phyloP scores from a whole-genome alignment of 2,797 vertebrate genomes.

The Emys orbicularis region DNA sequence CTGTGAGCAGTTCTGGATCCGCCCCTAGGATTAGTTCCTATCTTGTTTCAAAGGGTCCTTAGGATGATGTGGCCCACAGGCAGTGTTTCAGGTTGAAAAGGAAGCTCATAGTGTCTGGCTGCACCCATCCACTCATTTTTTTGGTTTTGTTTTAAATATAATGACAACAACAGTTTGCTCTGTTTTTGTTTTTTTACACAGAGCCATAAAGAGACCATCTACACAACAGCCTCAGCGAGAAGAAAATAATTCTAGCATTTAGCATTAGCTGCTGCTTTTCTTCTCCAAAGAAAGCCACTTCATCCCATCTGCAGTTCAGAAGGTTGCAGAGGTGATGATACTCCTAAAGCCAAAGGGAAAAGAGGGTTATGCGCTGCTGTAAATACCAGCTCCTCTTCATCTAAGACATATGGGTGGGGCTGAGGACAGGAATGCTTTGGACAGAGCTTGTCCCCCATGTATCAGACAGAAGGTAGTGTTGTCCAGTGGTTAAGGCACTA shows the following conservation, averaged over 20 bases:
- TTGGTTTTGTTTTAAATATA: conserved; percentile 36
- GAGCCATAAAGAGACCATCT: neutral
- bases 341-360: neutral
- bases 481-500: neutral
- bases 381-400: neutral
- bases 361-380: neutral
- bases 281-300: conserved; percentile 27
- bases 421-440: neutral
- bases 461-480: neutral
- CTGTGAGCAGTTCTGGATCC: conserved; percentile 61
- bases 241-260: conserved; percentile 17
- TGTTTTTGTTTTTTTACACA: neutral
- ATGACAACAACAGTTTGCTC: neutral
- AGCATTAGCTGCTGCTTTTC: neutral
- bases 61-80: conserved; percentile 60
- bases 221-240: conserved; percentile 27
- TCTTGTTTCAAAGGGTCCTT: conserved; percentile 68
- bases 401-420: neutral
- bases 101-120: conserved; percentile 21
- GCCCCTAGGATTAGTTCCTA: conserved; percentile 69
- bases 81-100: conserved; percentile 70
- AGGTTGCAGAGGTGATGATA: neutral
- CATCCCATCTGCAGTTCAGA: conserved; percentile 20
- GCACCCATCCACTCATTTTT: neutral
- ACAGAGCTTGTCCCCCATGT: neutral